Conservation (phyloP, 2,888 invertebrate genomes). For the Tridacna gigas region DNA sequence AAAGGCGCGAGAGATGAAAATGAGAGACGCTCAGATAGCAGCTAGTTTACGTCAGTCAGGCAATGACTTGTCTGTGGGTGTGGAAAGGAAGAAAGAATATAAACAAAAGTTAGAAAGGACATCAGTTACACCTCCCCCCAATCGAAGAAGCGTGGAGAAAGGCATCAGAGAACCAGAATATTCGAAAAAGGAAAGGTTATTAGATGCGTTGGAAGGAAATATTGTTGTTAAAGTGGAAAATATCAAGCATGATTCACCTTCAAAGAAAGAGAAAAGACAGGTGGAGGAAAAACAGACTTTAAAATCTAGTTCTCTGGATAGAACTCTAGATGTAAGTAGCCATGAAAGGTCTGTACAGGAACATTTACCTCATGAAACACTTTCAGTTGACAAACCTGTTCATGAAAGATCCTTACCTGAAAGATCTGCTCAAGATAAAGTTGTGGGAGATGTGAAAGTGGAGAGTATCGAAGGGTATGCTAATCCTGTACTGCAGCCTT, state of each 20-base stretch:
- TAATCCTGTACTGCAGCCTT: conserved; percentile 12
- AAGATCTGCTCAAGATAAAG: not conserved
- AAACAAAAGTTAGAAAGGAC: conserved; percentile 57
- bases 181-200: conserved; percentile 63
- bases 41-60: conserved; percentile 63
- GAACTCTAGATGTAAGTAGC: too few relatives aligned
- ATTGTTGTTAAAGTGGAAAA: conserved; percentile 77
- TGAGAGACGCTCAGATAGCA: conserved; percentile 81
- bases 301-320: conserved; percentile 34
- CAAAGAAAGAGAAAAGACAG: conserved; percentile 25
- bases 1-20: conserved; percentile 86
- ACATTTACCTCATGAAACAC: not conserved
- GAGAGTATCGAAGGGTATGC: not conserved
- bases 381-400: not conserved
- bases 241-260: conserved; percentile 55
- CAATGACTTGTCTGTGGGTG: conserved; percentile 30
- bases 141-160: conserved; percentile 40
- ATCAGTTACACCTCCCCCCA: conserved; percentile 30
- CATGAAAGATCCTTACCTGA: not conserved
- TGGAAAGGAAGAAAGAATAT: conserved; percentile 52
- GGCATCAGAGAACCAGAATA: conserved; percentile 53
- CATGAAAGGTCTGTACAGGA: not conserved
- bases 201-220: conserved; percentile 69
- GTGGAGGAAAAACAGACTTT: conserved; percentile 43
- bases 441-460: not conserved